Evolutionary conservation across 2,113 vertebrate species (phyloP), one percentile per base, ranked within the genome.

Genomic region (Vireo altiloquus): DNA sequence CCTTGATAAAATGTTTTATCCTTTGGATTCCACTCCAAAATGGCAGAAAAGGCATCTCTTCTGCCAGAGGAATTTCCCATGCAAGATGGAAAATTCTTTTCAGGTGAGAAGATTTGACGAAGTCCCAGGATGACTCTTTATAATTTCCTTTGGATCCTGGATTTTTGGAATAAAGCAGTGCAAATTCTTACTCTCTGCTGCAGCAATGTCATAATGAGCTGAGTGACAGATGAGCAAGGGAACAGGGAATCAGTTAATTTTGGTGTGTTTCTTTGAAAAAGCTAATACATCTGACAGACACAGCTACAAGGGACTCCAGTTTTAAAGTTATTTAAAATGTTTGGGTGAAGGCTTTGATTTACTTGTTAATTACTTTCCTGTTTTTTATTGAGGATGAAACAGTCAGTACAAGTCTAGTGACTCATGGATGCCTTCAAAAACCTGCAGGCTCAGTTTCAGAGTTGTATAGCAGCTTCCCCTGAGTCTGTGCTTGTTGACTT

Each of bases 341-440:
- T n/a, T 90, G 54, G 14, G 47, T 82, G 81, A 88, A 74, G 53
- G 40, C 63, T 94, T 84, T 64, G n/a, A 83, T 88, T 87, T 77
- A 46, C 35, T 92, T 72, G 35, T 76, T 91, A 86, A 92, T 88
- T 91, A 63, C 81, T 76, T 92, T 56, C 71, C 91, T 87, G 57
- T 4, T 93, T 95, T 89, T 71, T 66, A 68, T 11, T 60, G 64
- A 81, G 49, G 25, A 25, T 44, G 68, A 71, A 90, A 70, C 44
- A 87, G 80, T 83, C 25, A 35, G 52, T 68, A 61, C 49, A 83
- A 74, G 54, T 13, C 75, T 50, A 37, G 47, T 90, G 89, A 82
- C 71, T 92, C 83, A 56, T 14, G 61, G 70, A 68, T 71, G 40
- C 53, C 77, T 91, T 83, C 49, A 69, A 46, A 85, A 90, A 83